A percentile compares a stretch with the other conserved stretches of the same genome.
These are phyloP conservation scores for Polyodon spathula DNA, from an alignment of 2,113 vertebrate genomes.

Conservation along the genomic window DNA sequence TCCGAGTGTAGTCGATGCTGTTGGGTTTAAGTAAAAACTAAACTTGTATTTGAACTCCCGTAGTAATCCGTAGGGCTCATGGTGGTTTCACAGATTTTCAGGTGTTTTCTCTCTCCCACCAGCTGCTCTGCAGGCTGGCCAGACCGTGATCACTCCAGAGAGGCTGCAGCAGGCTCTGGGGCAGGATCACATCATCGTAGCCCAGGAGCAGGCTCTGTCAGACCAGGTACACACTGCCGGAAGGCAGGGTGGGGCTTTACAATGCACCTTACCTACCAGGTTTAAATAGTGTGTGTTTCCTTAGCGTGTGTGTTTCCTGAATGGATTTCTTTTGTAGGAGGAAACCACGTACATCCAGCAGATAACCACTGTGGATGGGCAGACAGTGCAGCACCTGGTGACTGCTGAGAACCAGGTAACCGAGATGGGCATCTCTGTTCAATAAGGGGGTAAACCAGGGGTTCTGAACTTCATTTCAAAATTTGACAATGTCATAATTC, in stretches of 20 bases:
- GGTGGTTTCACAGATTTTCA: background rate
- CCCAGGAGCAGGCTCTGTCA: constrained; percentile 74
- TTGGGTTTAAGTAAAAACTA: too few species aligned
- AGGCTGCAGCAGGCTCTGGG: constrained; percentile 72
- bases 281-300: constrained; percentile 1
- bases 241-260: background rate
- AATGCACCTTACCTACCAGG: background rate
- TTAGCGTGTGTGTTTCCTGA: background rate
- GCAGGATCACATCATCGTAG: constrained; percentile 85
- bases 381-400: constrained; percentile 89
- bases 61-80: background rate
- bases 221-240: constrained; percentile 59
- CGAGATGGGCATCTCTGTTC: constrained; percentile 17
- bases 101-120: background rate
- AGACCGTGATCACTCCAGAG: constrained; percentile 68
- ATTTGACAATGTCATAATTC: too few species aligned
- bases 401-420: constrained; percentile 85
- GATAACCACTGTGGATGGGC: constrained; percentile 86
- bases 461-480: background rate
- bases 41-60: too few species aligned
- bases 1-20: too few species aligned
- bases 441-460: fast-evolving
- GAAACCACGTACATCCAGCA: constrained; percentile 91
- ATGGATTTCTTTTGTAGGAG: constrained; percentile 54
- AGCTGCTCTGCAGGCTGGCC: constrained; percentile 71